Percentiles rank a stretch among this genome's conserved stretches.
phyloP scores from a whole-genome alignment of 2,113 vertebrate genomes.

The Regulus satrapa region DNA sequence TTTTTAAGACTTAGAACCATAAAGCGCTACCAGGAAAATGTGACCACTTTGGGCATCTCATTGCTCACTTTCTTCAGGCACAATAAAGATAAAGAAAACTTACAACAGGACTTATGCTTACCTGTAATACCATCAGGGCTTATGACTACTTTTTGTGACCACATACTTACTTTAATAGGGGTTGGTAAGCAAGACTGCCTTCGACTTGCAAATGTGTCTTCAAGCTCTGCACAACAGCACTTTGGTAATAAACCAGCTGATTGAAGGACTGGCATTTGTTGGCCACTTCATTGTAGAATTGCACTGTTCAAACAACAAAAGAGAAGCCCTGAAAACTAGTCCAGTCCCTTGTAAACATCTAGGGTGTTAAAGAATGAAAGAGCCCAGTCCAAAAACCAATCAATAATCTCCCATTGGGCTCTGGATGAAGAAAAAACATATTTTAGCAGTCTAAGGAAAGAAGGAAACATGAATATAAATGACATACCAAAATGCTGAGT shows the following conservation, averaged over 20 bases:
- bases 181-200: constrained; percentile 87
- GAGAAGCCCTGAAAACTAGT: not conserved
- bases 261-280: constrained; percentile 93
- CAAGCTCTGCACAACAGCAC: constrained; percentile 83
- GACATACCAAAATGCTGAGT: constrained; percentile 88
- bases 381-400: not conserved
- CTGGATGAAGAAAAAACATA: not conserved
- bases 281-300: constrained; percentile 86
- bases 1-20: not conserved
- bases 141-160: not conserved
- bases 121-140: not conserved
- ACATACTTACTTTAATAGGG: constrained; percentile 88
- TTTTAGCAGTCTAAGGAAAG: not conserved
- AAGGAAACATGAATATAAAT: not conserved
- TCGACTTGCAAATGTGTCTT: constrained; percentile 85
- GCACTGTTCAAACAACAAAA: constrained; percentile 69
- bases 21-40: not conserved
- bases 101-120: not conserved
- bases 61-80: not conserved
- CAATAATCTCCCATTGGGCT: not conserved
- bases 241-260: constrained; percentile 94
- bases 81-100: not conserved
- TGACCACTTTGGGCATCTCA: not conserved
- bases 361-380: not conserved
- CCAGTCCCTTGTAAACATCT: not conserved